Evolutionary conservation across 2,888 invertebrate genomes (phyloP), one percentile per base, ranked within the genome.

Genomic region (Leucania comma): DNA sequence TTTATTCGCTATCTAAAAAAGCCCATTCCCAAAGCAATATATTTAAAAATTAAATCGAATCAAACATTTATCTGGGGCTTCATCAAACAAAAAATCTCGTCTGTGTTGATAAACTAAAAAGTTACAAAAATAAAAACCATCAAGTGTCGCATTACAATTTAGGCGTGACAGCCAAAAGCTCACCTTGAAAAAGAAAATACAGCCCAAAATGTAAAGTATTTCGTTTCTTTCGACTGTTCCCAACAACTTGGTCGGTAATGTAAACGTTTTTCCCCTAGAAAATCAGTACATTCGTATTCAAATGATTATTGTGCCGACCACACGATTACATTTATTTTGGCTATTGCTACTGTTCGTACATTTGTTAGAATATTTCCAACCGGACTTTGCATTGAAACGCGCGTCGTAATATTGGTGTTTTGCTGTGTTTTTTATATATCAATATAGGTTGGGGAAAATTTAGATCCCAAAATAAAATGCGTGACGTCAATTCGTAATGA

Each of bases 211-310:
- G 53, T 50, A 53, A 86, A 87, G 87, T 86, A 87, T 89, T 88
- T 86, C 82, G 70, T 78, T 84, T 72, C 79, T 80, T 85, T 83
- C 79, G 81, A 53, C 61, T 65, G 70, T 62, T 58, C 74, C 68
- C 69, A 63, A 75, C 70, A 72, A 77, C 72, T 72, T 72, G 75
- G 82, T 58, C 72, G 79, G 83, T 79, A 71, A 73, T 80, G 80
- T 82, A 80, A 84, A 75, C 80, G 78, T 75, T 77, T n/a, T 83
- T 76, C 70, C 69, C 81, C 79, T 80, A 86, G 86, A 83, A 93
- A 95, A 95, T 95, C 94, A 91, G 93, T 92, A 93, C 92, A 94
- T 95, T 95, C 91, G 90, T 93, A 95, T 95, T 95, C 95, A 95
- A 95, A 95, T 94, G 94, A 94, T 95, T 95, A 95, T 95, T 94